Base-by-base conservation (phyloP, 2,113 vertebrate genomes). In the Varanus salvator region DNA sequence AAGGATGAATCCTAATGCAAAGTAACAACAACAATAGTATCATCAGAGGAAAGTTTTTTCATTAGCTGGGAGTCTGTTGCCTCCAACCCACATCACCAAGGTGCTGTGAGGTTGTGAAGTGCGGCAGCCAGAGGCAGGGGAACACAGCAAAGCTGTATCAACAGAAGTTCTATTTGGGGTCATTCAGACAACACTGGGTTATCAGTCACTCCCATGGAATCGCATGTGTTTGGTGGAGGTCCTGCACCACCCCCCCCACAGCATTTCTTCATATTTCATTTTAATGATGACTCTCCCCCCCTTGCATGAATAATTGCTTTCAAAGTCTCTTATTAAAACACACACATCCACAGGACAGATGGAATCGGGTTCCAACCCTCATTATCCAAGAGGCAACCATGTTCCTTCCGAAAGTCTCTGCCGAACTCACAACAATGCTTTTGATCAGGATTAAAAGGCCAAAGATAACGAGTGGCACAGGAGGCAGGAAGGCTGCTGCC, bases 381-480 rank as follows among this genome's bases (percentile, higher is more conserved):
- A 87, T 80, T 87, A 87, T 69, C 75, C 64, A 80, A 80, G 76
- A 64, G 86, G 76, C 76, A 87, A 19, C 27, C 4, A 68, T 25
- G 60, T 69, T 87, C 74, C 64, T 17, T 69, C 76, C 50, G 86
- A 69, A 68, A 25, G 9, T 66, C 76, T 87, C 44, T 34, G 44
- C 25, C 60, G 44, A 80, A 69, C 44, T 52, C 38, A 23, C 25
- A 21, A 57, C 86, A 52, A 50, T 6, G 6, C 29, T 80, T 87
- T 29, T 87, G 76, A 87, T 87, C 76, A 69, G 86, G 86, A 87
- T 80, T 87, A 23, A 80, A 80, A 34, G 12, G 64, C 27, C 75
- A 78, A 17, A 66, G 75, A 50, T 50, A 80, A 68, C 14, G 38
- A 80, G 54, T 57, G 54, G 54, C 54, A 57, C 14, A 57, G 38